These are phyloP conservation scores for Synanthedon tipuliformis DNA, from an alignment of 2,888 invertebrate genomes.

Conservation along the genomic window DNA sequence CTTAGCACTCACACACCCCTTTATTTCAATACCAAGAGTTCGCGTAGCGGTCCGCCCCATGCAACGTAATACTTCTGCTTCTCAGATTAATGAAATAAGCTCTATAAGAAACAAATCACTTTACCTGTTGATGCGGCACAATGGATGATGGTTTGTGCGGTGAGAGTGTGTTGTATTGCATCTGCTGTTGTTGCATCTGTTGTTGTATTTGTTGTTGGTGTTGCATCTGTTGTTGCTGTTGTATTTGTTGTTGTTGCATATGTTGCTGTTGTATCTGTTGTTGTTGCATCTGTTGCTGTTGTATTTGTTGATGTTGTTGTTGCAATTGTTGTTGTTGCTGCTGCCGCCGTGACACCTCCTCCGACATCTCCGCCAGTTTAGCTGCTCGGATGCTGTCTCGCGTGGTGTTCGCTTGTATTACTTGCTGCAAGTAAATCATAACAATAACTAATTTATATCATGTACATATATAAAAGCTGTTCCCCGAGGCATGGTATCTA, in stretches of 20 bases:
- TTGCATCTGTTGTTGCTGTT: conserved; percentile 72
- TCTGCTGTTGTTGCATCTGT: conserved; percentile 69
- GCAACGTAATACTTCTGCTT: no score
- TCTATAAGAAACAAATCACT: not conserved
- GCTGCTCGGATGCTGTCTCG: conserved; percentile 56
- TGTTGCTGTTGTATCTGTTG: conserved; percentile 29
- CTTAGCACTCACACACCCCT: no score
- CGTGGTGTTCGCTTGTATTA: conserved; percentile 27
- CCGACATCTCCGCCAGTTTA: conserved; percentile 84
- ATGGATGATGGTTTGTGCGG: not conserved
- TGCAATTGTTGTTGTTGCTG: conserved; percentile 44
- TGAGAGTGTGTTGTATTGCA: not conserved
- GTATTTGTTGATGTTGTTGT: conserved; percentile 11
- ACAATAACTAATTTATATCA: no score
- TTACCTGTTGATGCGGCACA: not conserved
- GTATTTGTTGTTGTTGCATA: conserved; percentile 34
- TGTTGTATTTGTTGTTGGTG: conserved; percentile 75
- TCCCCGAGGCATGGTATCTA: no score
- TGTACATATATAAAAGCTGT: no score
- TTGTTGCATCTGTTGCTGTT: conserved; percentile 5
- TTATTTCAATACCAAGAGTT: no score
- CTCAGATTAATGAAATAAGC: no score
- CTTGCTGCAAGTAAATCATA: conserved; percentile 9
- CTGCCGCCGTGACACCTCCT: conserved; percentile 77
- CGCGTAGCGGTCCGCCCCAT: no score